Conservation (phyloP, 2,113 vertebrate species). For the Notarius quadriscutis region DNA sequence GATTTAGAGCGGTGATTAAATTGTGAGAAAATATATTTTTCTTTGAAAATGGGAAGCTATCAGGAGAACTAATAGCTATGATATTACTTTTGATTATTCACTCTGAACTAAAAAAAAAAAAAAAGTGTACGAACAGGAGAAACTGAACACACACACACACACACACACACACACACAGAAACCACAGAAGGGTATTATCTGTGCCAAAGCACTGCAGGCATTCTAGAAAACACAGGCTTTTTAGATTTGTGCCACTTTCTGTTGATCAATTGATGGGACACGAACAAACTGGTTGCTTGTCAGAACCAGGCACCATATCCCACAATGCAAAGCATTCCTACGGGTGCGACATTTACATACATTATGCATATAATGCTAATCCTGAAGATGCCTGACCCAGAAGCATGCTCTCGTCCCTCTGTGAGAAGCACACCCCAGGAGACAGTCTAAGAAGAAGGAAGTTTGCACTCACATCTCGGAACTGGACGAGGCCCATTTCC, state of each 20-base stretch:
- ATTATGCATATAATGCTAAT: background rate
- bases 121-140: background rate
- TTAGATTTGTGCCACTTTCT: slow-evolving; percentile 40
- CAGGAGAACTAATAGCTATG: background rate
- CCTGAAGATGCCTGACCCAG: background rate
- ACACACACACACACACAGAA: slow-evolving; percentile 17
- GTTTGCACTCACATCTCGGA: slow-evolving; percentile 88
- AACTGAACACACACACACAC: slow-evolving; percentile 28
- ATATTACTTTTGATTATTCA: background rate
- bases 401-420: background rate
- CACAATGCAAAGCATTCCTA: background rate
- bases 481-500: slow-evolving; percentile 93
- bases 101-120: background rate
- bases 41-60: background rate
- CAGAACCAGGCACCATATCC: background rate
- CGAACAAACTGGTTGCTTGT: background rate
- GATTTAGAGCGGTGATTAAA: background rate
- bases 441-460: background rate
- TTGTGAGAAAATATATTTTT: background rate
- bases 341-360: background rate
- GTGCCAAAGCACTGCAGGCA: slow-evolving; percentile 23
- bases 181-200: slow-evolving; percentile 3
- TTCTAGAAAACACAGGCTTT: slow-evolving; percentile 42
- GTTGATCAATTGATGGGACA: slow-evolving; percentile 42
- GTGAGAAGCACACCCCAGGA: background rate